phyloP scores from a whole-genome alignment of 2,888 invertebrate species.

The Tipula vernalis region DNA sequence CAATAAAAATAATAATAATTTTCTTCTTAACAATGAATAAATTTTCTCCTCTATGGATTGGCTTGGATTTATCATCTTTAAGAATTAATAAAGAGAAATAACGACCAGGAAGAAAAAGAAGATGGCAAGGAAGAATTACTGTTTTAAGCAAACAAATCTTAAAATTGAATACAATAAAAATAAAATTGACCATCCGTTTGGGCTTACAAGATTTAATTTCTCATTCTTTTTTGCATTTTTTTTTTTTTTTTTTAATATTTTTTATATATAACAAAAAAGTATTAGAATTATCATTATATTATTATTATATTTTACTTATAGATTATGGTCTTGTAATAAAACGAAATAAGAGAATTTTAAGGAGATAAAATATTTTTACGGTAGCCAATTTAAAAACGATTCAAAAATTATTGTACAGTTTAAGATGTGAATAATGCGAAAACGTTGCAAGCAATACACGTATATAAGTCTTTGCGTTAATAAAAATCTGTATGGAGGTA shows the following conservation, averaged over 20 bases:
- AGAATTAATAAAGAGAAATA: background rate
- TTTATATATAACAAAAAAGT: background rate
- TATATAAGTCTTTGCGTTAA: background rate
- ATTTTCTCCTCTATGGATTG: background rate
- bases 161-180: background rate
- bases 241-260: background rate
- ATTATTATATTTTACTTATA: background rate
- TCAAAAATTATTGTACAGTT: background rate
- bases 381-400: background rate
- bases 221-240: too few species aligned
- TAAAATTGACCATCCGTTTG: background rate
- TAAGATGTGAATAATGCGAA: background rate
- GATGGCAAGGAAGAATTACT: background rate
- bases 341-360: background rate
- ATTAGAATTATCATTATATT: background rate
- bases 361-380: background rate
- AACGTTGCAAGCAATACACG: background rate
- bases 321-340: background rate
- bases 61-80: background rate
- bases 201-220: background rate
- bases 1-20: slow-evolving; percentile 4
- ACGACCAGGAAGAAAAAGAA: background rate
- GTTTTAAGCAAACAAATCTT: background rate
- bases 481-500: background rate
- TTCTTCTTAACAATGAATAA: background rate